Percentiles rank a stretch among this genome's conserved stretches.
Evolutionary conservation across 1,140 invertebrate genomes (phyloP).

Genomic region (Pogonus chalceus): DNA sequence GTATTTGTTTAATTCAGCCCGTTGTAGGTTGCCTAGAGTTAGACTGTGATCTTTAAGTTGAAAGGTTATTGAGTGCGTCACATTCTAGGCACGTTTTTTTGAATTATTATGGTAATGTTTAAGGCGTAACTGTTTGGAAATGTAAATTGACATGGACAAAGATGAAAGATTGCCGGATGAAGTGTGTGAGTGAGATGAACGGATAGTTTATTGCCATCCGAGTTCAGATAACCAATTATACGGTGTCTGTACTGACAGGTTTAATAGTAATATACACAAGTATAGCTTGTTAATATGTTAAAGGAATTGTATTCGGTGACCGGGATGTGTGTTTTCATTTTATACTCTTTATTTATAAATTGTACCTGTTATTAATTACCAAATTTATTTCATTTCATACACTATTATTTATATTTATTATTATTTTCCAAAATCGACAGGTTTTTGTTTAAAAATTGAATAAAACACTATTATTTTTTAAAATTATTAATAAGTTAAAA

Average conservation of each 20-base stretch:
- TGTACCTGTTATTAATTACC: no score
- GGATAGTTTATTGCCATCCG: conserved; percentile 32
- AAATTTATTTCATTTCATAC: no score
- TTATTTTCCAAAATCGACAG: no score
- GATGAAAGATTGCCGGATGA: conserved; percentile 9
- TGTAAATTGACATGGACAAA: conserved; percentile 31
- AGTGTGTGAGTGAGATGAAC: conserved; percentile 20
- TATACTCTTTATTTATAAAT: no score
- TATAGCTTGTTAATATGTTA: conserved; percentile 34
- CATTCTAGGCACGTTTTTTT: conserved; percentile 21
- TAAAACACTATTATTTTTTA: no score
- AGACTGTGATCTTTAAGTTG: background rate
- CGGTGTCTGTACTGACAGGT: conserved; percentile 34
- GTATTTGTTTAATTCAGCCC: conserved; percentile 2
- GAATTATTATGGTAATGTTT: conserved; percentile 35
- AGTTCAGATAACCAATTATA: conserved; percentile 33
- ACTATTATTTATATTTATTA: no score
- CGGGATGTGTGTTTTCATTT: no score
- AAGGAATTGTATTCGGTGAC: conserved; percentile 4
- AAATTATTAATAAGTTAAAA: no score
- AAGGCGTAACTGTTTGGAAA: conserved; percentile 34
- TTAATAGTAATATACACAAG: conserved; percentile 34
- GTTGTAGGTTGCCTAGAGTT: background rate
- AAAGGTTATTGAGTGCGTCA: background rate
- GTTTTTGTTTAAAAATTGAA: no score